Percentiles rank a stretch among this genome's conserved stretches.
Conservation (phyloP, 2,888 invertebrate species). For the Mimumesa dahlbomi region DNA sequence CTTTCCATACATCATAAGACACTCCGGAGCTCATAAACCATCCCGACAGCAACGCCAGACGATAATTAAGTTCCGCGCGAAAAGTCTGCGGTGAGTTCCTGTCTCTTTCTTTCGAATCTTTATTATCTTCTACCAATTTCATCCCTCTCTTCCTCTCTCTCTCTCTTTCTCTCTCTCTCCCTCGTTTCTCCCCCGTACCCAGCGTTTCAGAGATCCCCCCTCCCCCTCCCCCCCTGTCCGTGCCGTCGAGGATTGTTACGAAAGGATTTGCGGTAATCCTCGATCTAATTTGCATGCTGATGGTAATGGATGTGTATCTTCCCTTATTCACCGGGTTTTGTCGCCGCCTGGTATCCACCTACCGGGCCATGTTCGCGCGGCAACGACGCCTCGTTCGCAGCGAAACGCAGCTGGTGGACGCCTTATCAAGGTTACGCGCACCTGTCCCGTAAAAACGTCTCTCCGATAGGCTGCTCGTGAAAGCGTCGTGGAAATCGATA, state of each 20-base stretch:
- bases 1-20: conserved; percentile 8
- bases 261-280: conserved; percentile 79
- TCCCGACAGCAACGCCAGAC: conserved; percentile 70
- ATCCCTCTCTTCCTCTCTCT: background rate
- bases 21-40: conserved; percentile 65
- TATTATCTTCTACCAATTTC: background rate
- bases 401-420: conserved; percentile 52
- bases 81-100: conserved; percentile 69
- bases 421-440: conserved; percentile 52
- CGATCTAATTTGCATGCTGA: conserved; percentile 79
- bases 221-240: too few relatives aligned
- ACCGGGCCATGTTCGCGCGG: conserved; percentile 27
- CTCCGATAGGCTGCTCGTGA: conserved; percentile 12
- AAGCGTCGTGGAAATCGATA: conserved; percentile 23
- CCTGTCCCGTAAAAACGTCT: conserved; percentile 43
- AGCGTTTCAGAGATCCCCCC: conserved; percentile 35
- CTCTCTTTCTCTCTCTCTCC: background rate
- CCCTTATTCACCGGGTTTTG: conserved; percentile 72
- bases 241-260: conserved; percentile 75
- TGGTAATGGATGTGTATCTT: conserved; percentile 79
- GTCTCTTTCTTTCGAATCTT: conserved; percentile 20
- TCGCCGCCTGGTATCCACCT: conserved; percentile 43
- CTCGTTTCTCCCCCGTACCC: conserved; percentile 7
- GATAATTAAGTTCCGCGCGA: conserved; percentile 76
- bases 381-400: conserved; percentile 29